A percentile compares a stretch with the other conserved stretches of the same genome.
These are phyloP conservation scores for Elaphurus davidianus DNA, from an alignment of 2,113 vertebrate species.

Conservation along the genomic window DNA sequence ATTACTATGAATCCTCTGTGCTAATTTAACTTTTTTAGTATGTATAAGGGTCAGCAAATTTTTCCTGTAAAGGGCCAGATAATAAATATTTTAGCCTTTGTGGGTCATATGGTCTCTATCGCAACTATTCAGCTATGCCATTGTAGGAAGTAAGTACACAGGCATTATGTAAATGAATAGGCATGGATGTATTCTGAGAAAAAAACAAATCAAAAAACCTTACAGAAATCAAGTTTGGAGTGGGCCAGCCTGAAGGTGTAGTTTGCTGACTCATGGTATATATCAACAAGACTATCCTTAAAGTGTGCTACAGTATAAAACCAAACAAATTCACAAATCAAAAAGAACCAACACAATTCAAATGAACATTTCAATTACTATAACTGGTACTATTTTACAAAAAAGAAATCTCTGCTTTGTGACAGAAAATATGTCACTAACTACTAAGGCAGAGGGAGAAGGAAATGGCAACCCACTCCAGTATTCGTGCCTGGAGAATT, in stretches of 20 bases:
- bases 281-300: neutral
- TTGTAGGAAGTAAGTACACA: neutral
- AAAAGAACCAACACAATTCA: neutral
- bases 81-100: conserved; percentile 20
- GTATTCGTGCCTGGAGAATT: neutral
- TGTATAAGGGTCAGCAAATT: neutral
- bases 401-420: neutral
- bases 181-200: neutral
- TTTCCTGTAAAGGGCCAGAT: neutral
- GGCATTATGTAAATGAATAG: neutral
- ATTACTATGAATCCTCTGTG: neutral
- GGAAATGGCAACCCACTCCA: neutral
- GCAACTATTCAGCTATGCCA: neutral
- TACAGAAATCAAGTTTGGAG: neutral
- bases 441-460: neutral
- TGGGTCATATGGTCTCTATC: neutral
- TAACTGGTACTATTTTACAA: neutral
- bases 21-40: neutral
- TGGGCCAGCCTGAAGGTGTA: neutral
- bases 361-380: conserved; percentile 9
- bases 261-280: neutral
- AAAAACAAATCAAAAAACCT: neutral
- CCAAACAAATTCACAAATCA: conserved; percentile 15
- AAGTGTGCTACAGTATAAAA: neutral
- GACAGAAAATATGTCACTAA: neutral